phyloP scores from a whole-genome alignment of 2,888 invertebrate species.

The Anarsia innoxiella region DNA sequence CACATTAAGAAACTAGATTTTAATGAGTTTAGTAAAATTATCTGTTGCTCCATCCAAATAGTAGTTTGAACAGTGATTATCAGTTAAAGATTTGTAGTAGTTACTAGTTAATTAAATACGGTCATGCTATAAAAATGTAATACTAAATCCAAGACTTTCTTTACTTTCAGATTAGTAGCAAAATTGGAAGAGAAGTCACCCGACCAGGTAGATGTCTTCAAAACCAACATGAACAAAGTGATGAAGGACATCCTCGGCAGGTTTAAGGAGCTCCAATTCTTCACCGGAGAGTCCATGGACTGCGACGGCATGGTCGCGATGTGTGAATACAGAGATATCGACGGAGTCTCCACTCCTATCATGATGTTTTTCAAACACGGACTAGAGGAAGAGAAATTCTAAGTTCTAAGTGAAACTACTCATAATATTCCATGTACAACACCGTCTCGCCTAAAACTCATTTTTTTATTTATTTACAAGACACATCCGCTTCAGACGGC shows the following conservation, averaged over 20 bases:
- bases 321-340: constrained; percentile 93
- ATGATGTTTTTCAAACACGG: constrained; percentile 98
- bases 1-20: too few species aligned
- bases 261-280: constrained; percentile 95
- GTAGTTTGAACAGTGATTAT: too few species aligned
- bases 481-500: constrained; percentile 53
- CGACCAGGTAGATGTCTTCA: constrained; percentile 91
- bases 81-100: too few species aligned
- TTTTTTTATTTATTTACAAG: constrained; percentile 68
- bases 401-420: constrained; percentile 62
- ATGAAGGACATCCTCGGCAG: constrained; percentile 93
- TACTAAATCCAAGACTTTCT: too few species aligned
- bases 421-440: constrained; percentile 48
- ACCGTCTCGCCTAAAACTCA: constrained; percentile 42
- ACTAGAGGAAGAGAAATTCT: constrained; percentile 95
- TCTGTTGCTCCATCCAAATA: too few species aligned
- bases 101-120: too few species aligned
- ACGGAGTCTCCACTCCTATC: constrained; percentile 87
- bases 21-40: neutral
- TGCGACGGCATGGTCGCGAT: constrained; percentile 95
- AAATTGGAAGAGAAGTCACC: constrained; percentile 87
- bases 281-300: constrained; percentile 94
- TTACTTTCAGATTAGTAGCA: constrained; percentile 80
- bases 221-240: constrained; percentile 93
- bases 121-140: too few species aligned